phyloP scores from a whole-genome alignment of 2,888 invertebrate species.

The Hesperia comma region DNA sequence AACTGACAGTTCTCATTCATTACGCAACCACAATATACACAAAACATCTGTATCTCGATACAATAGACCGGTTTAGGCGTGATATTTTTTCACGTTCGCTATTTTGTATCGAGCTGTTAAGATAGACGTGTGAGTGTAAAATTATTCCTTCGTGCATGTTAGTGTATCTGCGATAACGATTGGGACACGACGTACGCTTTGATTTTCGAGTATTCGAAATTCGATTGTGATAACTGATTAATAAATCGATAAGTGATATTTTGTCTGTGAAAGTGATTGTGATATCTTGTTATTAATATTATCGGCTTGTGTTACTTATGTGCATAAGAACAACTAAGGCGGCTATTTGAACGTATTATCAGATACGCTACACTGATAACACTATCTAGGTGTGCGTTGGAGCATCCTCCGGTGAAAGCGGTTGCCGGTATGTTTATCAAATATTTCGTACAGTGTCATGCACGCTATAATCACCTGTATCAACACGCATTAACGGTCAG shows the following conservation, averaged over 20 bases:
- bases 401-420: slow-evolving; percentile 51
- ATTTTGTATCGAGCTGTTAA: slow-evolving; percentile 59
- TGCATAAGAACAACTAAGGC: slow-evolving; percentile 28
- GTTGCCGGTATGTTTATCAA: slow-evolving; percentile 42
- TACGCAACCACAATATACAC: slow-evolving; percentile 55
- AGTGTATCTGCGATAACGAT: slow-evolving; percentile 71
- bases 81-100: slow-evolving; percentile 63
- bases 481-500: background rate
- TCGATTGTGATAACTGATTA: slow-evolving; percentile 21
- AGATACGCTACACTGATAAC: slow-evolving; percentile 51
- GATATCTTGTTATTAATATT: background rate
- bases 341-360: slow-evolving; percentile 37
- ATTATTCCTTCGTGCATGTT: slow-evolving; percentile 57
- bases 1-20: slow-evolving; percentile 51
- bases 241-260: slow-evolving; percentile 10
- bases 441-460: slow-evolving; percentile 27
- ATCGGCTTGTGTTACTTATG: slow-evolving; percentile 28
- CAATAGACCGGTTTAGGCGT: slow-evolving; percentile 65
- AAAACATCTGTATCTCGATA: slow-evolving; percentile 56
- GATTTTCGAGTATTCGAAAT: slow-evolving; percentile 44
- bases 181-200: slow-evolving; percentile 62
- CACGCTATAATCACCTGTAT: slow-evolving; percentile 23
- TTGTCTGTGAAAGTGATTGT: slow-evolving; percentile 18
- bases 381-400: slow-evolving; percentile 41
- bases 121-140: slow-evolving; percentile 60